phyloP scores from a whole-genome alignment of 2,113 vertebrate genomes.

The Cathartes aura region DNA sequence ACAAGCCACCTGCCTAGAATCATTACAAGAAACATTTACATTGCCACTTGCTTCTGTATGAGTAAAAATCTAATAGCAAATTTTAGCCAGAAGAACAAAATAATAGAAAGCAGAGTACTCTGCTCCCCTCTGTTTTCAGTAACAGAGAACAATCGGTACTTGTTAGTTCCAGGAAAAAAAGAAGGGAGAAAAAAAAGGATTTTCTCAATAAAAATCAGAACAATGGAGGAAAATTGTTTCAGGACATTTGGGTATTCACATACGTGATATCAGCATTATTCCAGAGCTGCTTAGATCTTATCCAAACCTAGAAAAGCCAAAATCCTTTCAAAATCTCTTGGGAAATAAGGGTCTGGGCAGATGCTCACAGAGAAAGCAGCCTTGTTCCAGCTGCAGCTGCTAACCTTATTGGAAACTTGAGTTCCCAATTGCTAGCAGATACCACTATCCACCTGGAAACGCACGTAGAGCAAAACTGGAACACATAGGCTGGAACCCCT shows the following conservation, averaged over 20 bases:
- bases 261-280: neutral
- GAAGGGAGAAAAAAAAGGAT: rapidly evolving
- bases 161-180: neutral
- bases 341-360: neutral
- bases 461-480: neutral
- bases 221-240: neutral
- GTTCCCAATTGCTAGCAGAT: neutral
- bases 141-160: neutral
- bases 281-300: neutral
- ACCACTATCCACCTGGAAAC: neutral
- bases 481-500: neutral
- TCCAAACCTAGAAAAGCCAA: neutral
- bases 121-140: neutral
- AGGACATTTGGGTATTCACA: neutral
- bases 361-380: neutral
- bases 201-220: neutral
- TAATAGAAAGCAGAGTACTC: neutral
- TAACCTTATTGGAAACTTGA: neutral
- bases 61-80: neutral
- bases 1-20: neutral
- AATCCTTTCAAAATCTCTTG: neutral
- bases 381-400: neutral
- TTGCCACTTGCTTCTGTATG: neutral
- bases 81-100: neutral
- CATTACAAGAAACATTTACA: neutral